Base-by-base conservation (phyloP, 2,888 invertebrate genomes). In the Periphyllus acericola region DNA sequence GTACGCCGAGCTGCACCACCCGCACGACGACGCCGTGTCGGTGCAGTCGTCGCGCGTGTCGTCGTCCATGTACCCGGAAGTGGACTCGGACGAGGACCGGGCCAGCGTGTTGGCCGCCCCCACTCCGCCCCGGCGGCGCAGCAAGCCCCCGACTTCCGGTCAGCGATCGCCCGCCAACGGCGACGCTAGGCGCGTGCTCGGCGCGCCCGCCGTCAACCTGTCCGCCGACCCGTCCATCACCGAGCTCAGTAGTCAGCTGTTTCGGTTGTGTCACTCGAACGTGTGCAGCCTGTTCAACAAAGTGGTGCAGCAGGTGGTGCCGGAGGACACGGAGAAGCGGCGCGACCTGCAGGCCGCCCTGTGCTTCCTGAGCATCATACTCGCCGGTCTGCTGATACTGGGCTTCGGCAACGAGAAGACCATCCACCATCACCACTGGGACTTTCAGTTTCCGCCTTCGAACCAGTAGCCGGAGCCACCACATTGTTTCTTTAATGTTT, bases 391-490 rank as follows among this genome's bases (percentile, higher is more conserved):
- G 89, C 93, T 97, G 89, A 93, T 97, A 92, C 93, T 96, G 90
- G 94, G 95, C 83, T 93, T 95, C 89, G 95, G 95, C 89, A 94
- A 94, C 90, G 92, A 92, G 82, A 93, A 92, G 89, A 94, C 95
- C 88, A 94, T 95, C 82, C 94, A 96, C 90, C 96, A 96, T 91
- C 94, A 95, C 90, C 96, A 96, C 90, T 96, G 96, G 96, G 96
- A 96, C 91, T 96, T 95, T 91, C 96, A 96, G 90, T 96, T 96
- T 92, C 96, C 96, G 21, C 96, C 96, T 17, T 94, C 89, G 3
- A 81, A 87, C 25, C 74, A 87, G 60, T 87, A 87, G 40, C 32
- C 52, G 8, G 36, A 1, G 3, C 11, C 11, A 11, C 21, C 34
- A 55, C 29, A 32, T 40, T 29, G 14, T n/a, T 75, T 36, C 29